Evolutionary conservation across 2,113 vertebrate species (phyloP), one percentile per base, ranked within the genome.

Genomic region (Trogon melanurus): DNA sequence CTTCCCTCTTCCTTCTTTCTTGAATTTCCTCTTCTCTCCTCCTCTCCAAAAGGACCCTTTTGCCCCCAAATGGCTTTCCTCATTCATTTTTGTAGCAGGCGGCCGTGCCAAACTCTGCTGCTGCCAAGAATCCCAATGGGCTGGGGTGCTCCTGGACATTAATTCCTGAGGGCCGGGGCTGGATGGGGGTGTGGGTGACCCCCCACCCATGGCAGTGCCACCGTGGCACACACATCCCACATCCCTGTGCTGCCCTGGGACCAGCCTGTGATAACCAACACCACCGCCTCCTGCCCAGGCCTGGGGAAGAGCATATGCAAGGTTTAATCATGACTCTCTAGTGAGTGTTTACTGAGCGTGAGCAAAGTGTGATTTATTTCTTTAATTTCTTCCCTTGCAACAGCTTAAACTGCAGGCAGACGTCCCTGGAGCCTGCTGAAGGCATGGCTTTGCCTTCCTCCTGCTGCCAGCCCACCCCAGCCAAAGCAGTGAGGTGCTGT

Each of bases 311-410:
- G 45, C 70, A 38, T 29, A 27, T 56, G 48, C 30, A 8, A 29
- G 45, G 32, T 54, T 94, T 84, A 61, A 74, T 96, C 44, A 22
- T 30, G 45, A 58, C 81, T 93, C 83, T 61, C 65, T 11, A 44
- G 61, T 1, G 38, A 87, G 48, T 16, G 34, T 85, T 95, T 82
- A 65, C 81, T 25, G 54, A 85, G 66, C 62, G 18, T 7, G 13
- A 81, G 44, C 57, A 53, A 85, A 93, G 58, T 32, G 53, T 1
- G 23, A 94, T 93, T 91, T 79, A 95, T 94, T 91, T 91, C 78
- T 96, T 96, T 95, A 81, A 93, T 97, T 93, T 94, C 90, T 89
- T 93, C 20, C 81, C 85, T 89, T 2, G 3, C 53, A 65, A 19
- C 56, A 47, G 69, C 61, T 45, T 38, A 16, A 66, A 20, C 36